A percentile compares a stretch with the other conserved stretches of the same genome.
phyloP scores from a whole-genome alignment of 2,113 vertebrate genomes.

The Mormoops blainvillei region DNA sequence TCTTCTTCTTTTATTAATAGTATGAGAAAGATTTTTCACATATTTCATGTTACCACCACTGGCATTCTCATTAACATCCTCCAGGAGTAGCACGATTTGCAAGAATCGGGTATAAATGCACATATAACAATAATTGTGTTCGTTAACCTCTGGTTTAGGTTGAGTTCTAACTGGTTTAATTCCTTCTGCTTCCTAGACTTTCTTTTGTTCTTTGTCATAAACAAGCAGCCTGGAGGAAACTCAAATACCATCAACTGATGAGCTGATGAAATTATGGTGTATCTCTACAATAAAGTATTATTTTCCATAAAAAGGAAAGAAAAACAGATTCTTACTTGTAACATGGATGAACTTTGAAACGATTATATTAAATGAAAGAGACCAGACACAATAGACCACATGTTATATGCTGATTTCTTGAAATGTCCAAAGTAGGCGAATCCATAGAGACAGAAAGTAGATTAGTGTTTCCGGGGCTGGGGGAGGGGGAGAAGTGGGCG shows the following conservation, averaged over 20 bases:
- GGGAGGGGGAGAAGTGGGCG: neutral
- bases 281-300: neutral
- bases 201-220: neutral
- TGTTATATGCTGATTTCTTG: neutral
- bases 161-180: neutral
- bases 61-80: neutral
- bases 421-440: neutral
- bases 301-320: neutral
- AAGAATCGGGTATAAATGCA: neutral
- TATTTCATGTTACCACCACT: neutral
- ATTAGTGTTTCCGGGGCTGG: neutral
- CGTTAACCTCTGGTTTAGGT: neutral
- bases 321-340: neutral
- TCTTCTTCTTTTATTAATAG: neutral
- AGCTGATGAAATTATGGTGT: neutral
- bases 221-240: neutral
- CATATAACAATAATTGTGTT: neutral
- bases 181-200: neutral
- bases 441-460: neutral
- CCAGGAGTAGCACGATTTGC: neutral
- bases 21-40: neutral
- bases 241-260: neutral
- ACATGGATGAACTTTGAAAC: neutral
- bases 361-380: neutral
- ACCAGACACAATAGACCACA: neutral